A percentile compares a stretch with the other conserved stretches of the same genome.
These are phyloP conservation scores for Eucidaris tribuloides DNA, from an alignment of 35 echinoderm and acorn worm species.

Conservation along the genomic window DNA sequence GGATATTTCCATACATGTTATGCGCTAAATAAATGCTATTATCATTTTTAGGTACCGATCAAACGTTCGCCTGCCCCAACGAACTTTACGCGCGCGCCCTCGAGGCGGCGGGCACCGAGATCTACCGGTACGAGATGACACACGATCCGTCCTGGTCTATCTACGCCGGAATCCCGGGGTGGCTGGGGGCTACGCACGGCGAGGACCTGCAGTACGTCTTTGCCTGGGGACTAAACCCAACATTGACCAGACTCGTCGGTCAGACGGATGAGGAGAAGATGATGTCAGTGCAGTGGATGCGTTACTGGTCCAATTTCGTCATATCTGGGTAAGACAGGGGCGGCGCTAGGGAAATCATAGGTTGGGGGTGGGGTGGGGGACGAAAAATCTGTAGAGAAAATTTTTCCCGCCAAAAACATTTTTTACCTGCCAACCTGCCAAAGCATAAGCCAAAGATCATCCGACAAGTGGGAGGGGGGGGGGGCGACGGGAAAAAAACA, in stretches of 20 bases:
- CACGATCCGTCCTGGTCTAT: constrained; percentile 53
- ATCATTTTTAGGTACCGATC: constrained; percentile 67
- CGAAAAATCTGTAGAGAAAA: too few relatives aligned
- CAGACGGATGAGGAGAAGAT: constrained; percentile 54
- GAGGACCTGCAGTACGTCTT: constrained; percentile 85
- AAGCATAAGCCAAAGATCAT: too few relatives aligned
- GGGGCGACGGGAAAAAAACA: too few relatives aligned
- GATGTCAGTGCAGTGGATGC: constrained; percentile 62
- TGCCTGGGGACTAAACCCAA: constrained; percentile 9
- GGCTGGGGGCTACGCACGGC: constrained; percentile 38
- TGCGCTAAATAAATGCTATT: too few relatives aligned
- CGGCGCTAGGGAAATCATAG: too few relatives aligned
- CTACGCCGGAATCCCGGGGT: background rate
- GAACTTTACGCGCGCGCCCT: constrained; percentile 47
- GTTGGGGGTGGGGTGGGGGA: too few relatives aligned
- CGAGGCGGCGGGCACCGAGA: constrained; percentile 14
- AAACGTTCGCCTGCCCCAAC: constrained; percentile 62
- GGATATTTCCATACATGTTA: too few relatives aligned
- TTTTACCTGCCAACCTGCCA: too few relatives aligned
- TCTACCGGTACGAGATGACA: constrained; percentile 75
- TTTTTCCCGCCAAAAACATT: too few relatives aligned
- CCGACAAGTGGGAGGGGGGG: too few relatives aligned
- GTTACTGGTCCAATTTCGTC: constrained; percentile 80
- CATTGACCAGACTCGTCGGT: background rate
- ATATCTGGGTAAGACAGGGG: constrained; percentile 83